These are phyloP conservation scores for Petrophora chlorosata DNA, from an alignment of 2,888 invertebrate species.

Conservation along the genomic window DNA sequence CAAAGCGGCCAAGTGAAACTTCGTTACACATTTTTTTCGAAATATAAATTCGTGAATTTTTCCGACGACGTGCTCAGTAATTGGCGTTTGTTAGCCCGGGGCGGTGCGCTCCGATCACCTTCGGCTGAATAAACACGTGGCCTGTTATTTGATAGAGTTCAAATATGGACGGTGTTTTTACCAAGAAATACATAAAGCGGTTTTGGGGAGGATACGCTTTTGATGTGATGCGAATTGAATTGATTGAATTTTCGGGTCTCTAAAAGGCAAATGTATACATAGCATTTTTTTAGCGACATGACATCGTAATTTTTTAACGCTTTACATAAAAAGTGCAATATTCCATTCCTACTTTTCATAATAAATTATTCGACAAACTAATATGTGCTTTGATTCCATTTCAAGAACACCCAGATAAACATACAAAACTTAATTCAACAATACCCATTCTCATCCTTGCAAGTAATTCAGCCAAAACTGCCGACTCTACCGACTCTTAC, in stretches of 20 bases:
- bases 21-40: constrained; percentile 15
- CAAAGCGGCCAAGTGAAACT: constrained; percentile 11
- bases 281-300: no score
- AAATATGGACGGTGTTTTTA: constrained; percentile 18
- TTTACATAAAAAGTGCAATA: no score
- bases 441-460: background rate
- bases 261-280: no score
- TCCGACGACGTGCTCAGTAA: constrained; percentile 14
- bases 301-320: no score
- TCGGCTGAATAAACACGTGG: constrained; percentile 24
- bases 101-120: constrained; percentile 26
- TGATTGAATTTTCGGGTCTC: no score
- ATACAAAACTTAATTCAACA: background rate
- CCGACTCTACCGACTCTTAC: constrained; percentile 16
- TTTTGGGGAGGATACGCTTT: no score
- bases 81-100: constrained; percentile 25
- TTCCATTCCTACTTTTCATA: no score
- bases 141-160: constrained; percentile 23
- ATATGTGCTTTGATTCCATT: no score
- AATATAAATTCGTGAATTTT: constrained; percentile 17
- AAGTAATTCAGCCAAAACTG: constrained; percentile 5
- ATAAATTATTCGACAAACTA: no score
- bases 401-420: no score
- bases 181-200: constrained; percentile 10
- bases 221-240: no score